Evolutionary conservation across 2,888 invertebrate genomes (phyloP), one percentile per base, ranked within the genome.

Genomic region (Sminthurinus aureus): DNA sequence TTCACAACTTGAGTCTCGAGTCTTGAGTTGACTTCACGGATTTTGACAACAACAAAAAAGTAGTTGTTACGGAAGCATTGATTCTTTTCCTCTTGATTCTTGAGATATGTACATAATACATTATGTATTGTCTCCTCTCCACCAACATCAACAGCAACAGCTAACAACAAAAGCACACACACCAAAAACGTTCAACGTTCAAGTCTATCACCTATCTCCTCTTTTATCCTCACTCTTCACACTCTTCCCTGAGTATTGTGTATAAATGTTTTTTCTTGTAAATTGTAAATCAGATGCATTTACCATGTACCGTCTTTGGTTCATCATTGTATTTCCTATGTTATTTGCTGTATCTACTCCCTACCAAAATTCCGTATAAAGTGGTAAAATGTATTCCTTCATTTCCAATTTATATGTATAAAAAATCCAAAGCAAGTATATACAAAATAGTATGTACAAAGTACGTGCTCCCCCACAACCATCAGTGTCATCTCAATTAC

Each of bases 31-130:
- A 38, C 38, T 80, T 80, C 80, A 80, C 80, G 80, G 71, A 80
- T 80, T 80, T 80, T 80, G 80, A 80, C 71, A 80, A 71, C 71
- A 80, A 80, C 51, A 80, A 80, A 80, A 73, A 80, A 15, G 66
- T 9, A 12, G 66, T 26, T 15, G 50, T 22, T 52, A 80, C 71
- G 80, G 80, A 80, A 80, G 80, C 71, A 80, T 80, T 78, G 78
- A 66, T 78, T 80, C 24, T 20, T 26, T 22, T 24, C 73, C 24
- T 38, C 38, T 73, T 73, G 24, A 24, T 24, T 26, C n/a, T n/a
- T n/a, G n/a, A n/a, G n/a, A n/a, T n/a, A 73, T 73, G 24, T 24
- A 24, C 18, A 58, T 58, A 15, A 58, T 18, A 58, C 2, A 58
- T 38, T 38, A 38, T 38, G 38, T 38, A 38, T 38, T 38, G 38